Evolutionary conservation across 2,797 vertebrate species (phyloP).

Genomic region (Anableps anableps): DNA sequence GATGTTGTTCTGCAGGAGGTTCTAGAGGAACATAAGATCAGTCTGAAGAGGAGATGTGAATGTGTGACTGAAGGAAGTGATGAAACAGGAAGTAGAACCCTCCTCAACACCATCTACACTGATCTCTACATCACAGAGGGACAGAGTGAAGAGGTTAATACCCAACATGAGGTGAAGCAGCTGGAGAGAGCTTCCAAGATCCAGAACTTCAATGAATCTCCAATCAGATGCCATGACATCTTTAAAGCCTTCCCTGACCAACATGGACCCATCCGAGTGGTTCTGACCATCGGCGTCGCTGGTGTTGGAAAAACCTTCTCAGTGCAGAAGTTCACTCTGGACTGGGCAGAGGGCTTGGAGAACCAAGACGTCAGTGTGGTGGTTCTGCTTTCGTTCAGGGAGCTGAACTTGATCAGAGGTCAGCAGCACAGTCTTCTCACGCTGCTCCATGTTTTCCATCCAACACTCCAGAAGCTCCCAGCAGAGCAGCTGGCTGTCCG

Average conservation of each 20-base stretch:
- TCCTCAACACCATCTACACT: background rate
- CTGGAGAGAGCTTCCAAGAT: background rate
- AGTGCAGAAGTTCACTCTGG: too few relatives aligned
- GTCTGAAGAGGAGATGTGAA: background rate
- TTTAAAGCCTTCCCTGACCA: too few relatives aligned
- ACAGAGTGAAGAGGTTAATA: background rate
- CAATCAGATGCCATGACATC: too few relatives aligned
- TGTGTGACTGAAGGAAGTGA: background rate
- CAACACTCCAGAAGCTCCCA: background rate
- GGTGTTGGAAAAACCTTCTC: too few relatives aligned
- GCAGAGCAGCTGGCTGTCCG: too few relatives aligned
- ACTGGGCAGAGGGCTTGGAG: too few relatives aligned
- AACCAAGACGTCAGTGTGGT: too few relatives aligned
- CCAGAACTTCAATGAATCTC: background rate
- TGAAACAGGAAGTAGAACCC: too few relatives aligned
- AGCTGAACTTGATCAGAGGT: background rate
- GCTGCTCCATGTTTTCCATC: slow-evolving; percentile 1
- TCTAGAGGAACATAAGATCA: background rate
- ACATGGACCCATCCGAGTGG: too few relatives aligned
- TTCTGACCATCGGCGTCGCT: too few relatives aligned
- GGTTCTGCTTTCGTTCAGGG: too few relatives aligned
- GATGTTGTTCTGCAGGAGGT: background rate
- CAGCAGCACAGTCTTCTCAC: background rate
- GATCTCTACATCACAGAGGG: too few relatives aligned
- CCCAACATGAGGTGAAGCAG: background rate